Percentiles rank a stretch among this genome's conserved stretches.
Conservation (phyloP, 2,888 invertebrate genomes). For the Pteria penguin region DNA sequence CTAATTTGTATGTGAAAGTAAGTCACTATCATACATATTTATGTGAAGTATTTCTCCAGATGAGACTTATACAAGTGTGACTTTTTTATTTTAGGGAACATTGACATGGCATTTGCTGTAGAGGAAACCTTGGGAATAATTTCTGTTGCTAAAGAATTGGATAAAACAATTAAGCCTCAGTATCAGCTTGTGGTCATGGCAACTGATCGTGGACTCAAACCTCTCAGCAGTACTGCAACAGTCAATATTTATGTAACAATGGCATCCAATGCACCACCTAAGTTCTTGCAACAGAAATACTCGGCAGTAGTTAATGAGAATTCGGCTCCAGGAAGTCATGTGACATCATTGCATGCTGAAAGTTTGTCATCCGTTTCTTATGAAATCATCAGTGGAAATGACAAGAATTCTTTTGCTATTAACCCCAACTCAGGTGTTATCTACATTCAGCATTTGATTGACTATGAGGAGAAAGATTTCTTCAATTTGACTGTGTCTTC, state of each 20-base stretch:
- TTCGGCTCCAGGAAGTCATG: conserved; percentile 61
- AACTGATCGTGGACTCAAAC: conserved; percentile 89
- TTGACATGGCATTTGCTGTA: conserved; percentile 91
- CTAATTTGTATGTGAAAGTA: no score
- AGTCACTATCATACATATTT: no score
- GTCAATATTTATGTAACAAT: conserved; percentile 93
- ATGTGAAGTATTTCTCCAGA: no score
- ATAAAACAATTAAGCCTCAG: conserved; percentile 81
- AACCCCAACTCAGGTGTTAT: conserved; percentile 91
- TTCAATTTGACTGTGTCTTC: conserved; percentile 92
- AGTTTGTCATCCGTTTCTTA: conserved; percentile 79
- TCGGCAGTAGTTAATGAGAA: conserved; percentile 73
- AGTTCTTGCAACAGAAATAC: conserved; percentile 82
- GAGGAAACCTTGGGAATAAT: conserved; percentile 88
- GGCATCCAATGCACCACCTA: conserved; percentile 96
- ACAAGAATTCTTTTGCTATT: conserved; percentile 88
- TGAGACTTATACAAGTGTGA: no score
- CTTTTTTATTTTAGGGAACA: conserved; percentile 85
- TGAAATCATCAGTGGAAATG: conserved; percentile 91
- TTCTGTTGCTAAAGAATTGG: conserved; percentile 82
- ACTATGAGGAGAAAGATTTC: conserved; percentile 88
- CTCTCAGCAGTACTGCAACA: conserved; percentile 88
- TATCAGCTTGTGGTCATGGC: conserved; percentile 94
- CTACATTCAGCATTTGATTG: conserved; percentile 85
- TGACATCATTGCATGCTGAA: conserved; percentile 65